phyloP scores from a whole-genome alignment of 2,888 invertebrate genomes.

The Baccha elongata region DNA sequence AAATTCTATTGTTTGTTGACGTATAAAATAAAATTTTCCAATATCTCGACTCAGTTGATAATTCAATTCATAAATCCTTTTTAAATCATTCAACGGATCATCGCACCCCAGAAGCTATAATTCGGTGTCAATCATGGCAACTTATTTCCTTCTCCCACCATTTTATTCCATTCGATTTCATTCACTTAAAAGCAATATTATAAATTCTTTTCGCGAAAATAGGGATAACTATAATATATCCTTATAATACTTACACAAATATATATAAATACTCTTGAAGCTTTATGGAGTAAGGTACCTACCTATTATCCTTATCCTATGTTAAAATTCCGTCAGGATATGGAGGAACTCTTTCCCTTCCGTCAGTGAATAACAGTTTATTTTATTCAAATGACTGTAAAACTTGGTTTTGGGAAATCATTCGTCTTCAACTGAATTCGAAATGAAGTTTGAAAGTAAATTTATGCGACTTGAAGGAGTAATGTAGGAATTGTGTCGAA shows the following conservation, averaged over 20 bases:
- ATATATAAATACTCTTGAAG: constrained; percentile 10
- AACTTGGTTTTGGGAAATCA: constrained; percentile 45
- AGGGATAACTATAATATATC: constrained; percentile 34
- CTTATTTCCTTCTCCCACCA: not conserved
- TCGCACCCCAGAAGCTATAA: constrained; percentile 15
- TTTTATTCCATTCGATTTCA: constrained; percentile 40
- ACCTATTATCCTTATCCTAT: not conserved
- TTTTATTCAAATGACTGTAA: constrained; percentile 68
- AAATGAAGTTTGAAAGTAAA: constrained; percentile 66
- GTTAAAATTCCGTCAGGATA: not conserved
- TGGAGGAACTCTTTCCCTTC: not conserved
- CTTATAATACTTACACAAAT: no score
- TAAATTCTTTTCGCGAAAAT: constrained; percentile 56
- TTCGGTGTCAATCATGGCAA: constrained; percentile 29
- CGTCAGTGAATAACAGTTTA: constrained; percentile 64
- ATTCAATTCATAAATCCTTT: constrained; percentile 33
- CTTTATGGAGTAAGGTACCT: not conserved
- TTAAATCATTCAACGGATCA: not conserved
- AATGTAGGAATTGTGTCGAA: constrained; percentile 56
- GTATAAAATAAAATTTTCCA: no score
- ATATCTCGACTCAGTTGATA: not conserved
- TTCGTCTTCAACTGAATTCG: constrained; percentile 62
- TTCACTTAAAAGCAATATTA: constrained; percentile 33
- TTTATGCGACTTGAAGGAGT: constrained; percentile 21
- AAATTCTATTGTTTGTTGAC: no score